Base-by-base conservation (phyloP, 2,888 invertebrate genomes). In the Cantharis lateralis region DNA sequence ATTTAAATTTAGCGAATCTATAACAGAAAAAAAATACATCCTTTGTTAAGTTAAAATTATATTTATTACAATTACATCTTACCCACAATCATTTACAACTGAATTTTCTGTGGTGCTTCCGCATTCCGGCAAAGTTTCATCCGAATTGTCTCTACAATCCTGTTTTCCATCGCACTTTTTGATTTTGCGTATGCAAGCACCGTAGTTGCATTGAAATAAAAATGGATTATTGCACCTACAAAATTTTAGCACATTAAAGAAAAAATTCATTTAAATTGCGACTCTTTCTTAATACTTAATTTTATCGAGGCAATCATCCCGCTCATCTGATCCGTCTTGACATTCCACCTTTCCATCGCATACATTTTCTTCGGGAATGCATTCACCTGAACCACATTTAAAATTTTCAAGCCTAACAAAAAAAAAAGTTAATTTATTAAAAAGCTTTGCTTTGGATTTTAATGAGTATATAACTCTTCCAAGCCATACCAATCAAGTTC, bases 131-230 rank as follows among this genome's bases (percentile, higher is more conserved):
- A 82, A 72, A 10, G 79, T 82, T 79, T 90, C 90, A 81, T 90
- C 90, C 15, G 90, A 90, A 64, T 87, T 87, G 78, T 90, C 90
- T 48, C 84, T 81, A 79, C 90, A 91, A 76, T 91, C 88, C 69
- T 83, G 78, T 68, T 85, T 81, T 0, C 89, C 89, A 80, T 90
- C 86, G 80, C 90, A 90, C 18, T 79, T 80, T 10, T 81, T 74
- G 5, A 1, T 86, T 15, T 86, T 85, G 76, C 88, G 87, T 9
- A 90, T 85, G 80, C 91, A 91, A 3, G 89, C 91, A 11, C 91
- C 91, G 79, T 91, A 91, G 11, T 84, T 82, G 80, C 91, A 91
- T 20, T 88, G 87, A 82, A 90, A 91, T 7, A 89, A 84, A 76
- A 85, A 89, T 0, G 83, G 80, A 3, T 88, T 1, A 15, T 62